A percentile compares a stretch with the other conserved stretches of the same genome.
phyloP scores from a whole-genome alignment of 2,888 invertebrate species.

The Catocala nupta region DNA sequence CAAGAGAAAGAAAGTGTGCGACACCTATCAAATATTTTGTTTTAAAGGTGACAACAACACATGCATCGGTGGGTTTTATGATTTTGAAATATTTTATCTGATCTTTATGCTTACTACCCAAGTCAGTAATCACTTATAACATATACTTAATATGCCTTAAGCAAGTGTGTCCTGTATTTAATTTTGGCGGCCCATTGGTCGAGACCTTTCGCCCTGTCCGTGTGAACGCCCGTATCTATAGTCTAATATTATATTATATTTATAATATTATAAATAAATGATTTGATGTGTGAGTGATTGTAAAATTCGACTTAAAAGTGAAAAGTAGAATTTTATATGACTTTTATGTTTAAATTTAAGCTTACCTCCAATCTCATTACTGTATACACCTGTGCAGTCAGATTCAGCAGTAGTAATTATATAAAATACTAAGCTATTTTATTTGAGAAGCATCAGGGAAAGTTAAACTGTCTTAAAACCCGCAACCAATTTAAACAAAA shows the following conservation, averaged over 20 bases:
- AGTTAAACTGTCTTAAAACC: too few relatives aligned
- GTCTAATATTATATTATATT: constrained; percentile 33
- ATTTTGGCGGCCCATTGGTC: constrained; percentile 73
- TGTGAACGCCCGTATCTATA: constrained; percentile 66
- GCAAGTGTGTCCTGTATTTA: constrained; percentile 77
- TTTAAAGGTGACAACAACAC: neutral
- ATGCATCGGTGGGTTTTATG: constrained; percentile 1
- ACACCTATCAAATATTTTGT: too few relatives aligned
- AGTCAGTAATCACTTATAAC: constrained; percentile 58
- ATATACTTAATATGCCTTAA: constrained; percentile 77
- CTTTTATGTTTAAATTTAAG: too few relatives aligned
- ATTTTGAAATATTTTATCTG: constrained; percentile 46
- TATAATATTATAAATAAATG: too few relatives aligned
- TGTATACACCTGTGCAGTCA: too few relatives aligned
- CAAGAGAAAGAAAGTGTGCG: too few relatives aligned
- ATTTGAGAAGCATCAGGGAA: too few relatives aligned
- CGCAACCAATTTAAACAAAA: too few relatives aligned
- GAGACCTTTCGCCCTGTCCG: constrained; percentile 74
- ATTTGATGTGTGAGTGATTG: neutral
- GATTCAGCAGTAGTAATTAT: too few relatives aligned
- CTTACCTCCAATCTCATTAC: too few relatives aligned
- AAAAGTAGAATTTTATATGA: too few relatives aligned
- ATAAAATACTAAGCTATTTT: too few relatives aligned
- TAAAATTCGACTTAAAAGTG: neutral
- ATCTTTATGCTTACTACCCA: constrained; percentile 46